These are phyloP conservation scores for Lepus europaeus DNA, from an alignment of 2,113 vertebrate species.

Conservation along the genomic window DNA sequence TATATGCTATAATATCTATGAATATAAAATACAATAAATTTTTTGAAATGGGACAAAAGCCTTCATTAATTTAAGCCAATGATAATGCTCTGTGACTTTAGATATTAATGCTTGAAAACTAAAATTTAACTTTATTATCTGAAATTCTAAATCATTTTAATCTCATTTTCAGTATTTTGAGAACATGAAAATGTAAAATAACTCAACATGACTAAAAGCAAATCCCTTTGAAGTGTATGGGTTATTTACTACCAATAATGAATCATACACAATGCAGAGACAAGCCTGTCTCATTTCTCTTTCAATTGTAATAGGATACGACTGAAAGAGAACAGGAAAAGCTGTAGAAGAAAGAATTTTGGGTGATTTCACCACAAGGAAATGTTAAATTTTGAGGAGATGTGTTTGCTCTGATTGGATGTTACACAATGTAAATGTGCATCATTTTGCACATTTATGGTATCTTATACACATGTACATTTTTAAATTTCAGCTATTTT, in stretches of 20 bases:
- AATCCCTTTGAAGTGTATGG: background rate
- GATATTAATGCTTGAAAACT: conserved; percentile 32
- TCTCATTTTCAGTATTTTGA: background rate
- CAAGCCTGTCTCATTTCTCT: background rate
- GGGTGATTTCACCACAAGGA: no score
- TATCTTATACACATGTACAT: no score
- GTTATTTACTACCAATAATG: background rate
- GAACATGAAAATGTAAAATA: background rate
- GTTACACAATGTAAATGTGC: no score
- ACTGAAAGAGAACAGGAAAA: background rate
- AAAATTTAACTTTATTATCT: background rate
- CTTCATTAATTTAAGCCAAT: background rate
- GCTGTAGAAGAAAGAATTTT: no score
- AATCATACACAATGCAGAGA: background rate
- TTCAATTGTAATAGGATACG: background rate
- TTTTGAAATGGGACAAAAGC: background rate
- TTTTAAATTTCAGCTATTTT: no score
- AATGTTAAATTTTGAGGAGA: no score
- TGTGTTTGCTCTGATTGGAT: no score
- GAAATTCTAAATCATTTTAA: background rate
- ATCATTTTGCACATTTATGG: no score
- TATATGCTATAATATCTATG: background rate
- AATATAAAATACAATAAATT: background rate
- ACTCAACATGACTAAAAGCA: background rate
- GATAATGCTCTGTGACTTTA: background rate